These are phyloP conservation scores for Argyra leucocephala DNA, from an alignment of 2,888 invertebrate species.

Conservation along the genomic window DNA sequence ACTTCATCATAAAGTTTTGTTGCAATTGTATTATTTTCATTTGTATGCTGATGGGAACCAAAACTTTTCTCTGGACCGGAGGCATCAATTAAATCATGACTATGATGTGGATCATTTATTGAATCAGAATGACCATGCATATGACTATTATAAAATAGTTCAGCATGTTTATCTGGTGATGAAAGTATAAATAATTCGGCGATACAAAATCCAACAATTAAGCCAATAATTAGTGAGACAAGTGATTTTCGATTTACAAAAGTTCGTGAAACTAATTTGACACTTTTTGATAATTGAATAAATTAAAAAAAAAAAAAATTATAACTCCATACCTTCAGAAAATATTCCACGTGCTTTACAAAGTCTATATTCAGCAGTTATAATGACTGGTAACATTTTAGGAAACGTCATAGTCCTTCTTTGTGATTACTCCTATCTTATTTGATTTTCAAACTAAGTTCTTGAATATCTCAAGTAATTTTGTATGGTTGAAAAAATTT, in stretches of 20 bases:
- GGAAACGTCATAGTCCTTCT: too few species aligned
- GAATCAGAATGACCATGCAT: constrained; percentile 30
- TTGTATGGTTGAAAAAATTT: too few species aligned
- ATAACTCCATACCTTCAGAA: neutral
- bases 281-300: constrained; percentile 7
- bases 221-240: constrained; percentile 38
- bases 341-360: neutral
- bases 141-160: constrained; percentile 34
- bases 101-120: constrained; percentile 43
- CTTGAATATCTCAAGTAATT: too few species aligned
- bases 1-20: constrained; percentile 61
- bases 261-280: constrained; percentile 41
- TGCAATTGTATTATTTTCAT: constrained; percentile 61
- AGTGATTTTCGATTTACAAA: constrained; percentile 38
- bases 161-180: constrained; percentile 30
- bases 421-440: too few species aligned
- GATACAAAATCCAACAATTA: constrained; percentile 41
- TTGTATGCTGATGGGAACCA: constrained; percentile 49
- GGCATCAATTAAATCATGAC: constrained; percentile 41
- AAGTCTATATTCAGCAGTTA: neutral
- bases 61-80: constrained; percentile 43
- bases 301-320: neutral
- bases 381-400: neutral
- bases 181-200: constrained; percentile 39
- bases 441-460: too few species aligned